Evolutionary conservation across 2,888 invertebrate species (phyloP).

Genomic region (Zygaena filipendulae): DNA sequence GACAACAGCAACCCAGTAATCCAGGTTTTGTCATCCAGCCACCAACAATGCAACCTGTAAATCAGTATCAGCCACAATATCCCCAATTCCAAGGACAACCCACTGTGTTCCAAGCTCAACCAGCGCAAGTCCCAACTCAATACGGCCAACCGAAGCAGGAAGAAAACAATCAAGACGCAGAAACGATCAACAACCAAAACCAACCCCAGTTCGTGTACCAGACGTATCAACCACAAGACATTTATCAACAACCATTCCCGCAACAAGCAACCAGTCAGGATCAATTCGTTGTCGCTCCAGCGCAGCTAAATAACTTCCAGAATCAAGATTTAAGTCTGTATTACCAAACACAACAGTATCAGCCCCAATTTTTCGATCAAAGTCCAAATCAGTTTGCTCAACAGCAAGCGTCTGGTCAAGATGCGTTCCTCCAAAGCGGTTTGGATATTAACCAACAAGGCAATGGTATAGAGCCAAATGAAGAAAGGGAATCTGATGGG

Average conservation of each 20-base stretch:
- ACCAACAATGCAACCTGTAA: constrained; percentile 17
- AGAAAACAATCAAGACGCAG: constrained; percentile 18
- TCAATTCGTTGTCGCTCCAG: constrained; percentile 19
- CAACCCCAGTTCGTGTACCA: constrained; percentile 5
- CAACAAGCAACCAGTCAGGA: constrained; percentile 8
- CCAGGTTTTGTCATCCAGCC: constrained; percentile 17
- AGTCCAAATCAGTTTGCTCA: constrained; percentile 12
- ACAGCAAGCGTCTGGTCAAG: constrained; percentile 19
- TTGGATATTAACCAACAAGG: constrained; percentile 45
- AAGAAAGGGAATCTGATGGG: constrained; percentile 28
- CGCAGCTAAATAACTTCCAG: constrained; percentile 23
- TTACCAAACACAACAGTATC: no score
- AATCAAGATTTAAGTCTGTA: constrained; percentile 21
- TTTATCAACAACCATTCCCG: constrained; percentile 10
- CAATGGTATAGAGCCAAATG: constrained; percentile 37
- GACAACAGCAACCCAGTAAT: constrained; percentile 21
- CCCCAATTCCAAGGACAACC: no score
- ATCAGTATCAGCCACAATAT: constrained; percentile 9
- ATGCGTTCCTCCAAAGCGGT: constrained; percentile 35
- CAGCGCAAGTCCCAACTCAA: constrained; percentile 8
- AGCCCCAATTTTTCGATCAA: not conserved
- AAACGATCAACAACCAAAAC: constrained; percentile 15
- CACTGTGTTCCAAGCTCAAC: no score
- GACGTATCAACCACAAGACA: constrained; percentile 9
- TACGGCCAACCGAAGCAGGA: constrained; percentile 10